Conservation (phyloP, 1,140 invertebrate genomes). For the Apolygus lucorum region DNA sequence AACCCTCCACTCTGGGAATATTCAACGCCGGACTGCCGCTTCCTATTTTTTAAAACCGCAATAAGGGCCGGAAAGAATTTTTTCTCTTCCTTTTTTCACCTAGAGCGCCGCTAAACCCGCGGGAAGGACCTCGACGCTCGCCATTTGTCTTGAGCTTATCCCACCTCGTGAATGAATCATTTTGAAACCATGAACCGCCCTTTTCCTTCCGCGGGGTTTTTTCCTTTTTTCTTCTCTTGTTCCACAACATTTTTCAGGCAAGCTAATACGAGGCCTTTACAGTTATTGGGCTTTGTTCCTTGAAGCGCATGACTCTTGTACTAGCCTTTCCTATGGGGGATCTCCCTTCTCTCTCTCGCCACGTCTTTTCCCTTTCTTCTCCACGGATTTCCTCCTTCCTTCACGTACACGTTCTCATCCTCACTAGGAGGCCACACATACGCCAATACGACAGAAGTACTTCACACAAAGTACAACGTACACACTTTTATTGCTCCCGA, state of each 20-base stretch:
- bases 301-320: neutral
- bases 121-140: neutral
- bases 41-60: neutral
- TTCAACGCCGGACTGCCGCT: neutral
- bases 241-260: slow-evolving; percentile 13
- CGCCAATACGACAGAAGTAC: too few relatives aligned
- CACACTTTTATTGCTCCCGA: too few relatives aligned
- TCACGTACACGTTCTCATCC: too few relatives aligned
- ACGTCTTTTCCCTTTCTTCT: too few relatives aligned
- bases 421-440: too few relatives aligned
- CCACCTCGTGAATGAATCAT: slow-evolving; percentile 13
- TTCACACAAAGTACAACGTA: too few relatives aligned
- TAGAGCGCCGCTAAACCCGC: neutral
- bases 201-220: neutral
- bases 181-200: slow-evolving; percentile 12
- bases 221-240: neutral
- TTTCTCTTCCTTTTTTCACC: neutral
- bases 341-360: too few relatives aligned
- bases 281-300: slow-evolving; percentile 15
- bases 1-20: too few relatives aligned
- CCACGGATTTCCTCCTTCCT: too few relatives aligned
- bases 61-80: neutral
- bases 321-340: neutral
- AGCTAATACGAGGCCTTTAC: slow-evolving; percentile 8
- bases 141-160: slow-evolving; percentile 1